phyloP scores from a whole-genome alignment of 2,113 vertebrate genomes.

The Mus pahari region DNA sequence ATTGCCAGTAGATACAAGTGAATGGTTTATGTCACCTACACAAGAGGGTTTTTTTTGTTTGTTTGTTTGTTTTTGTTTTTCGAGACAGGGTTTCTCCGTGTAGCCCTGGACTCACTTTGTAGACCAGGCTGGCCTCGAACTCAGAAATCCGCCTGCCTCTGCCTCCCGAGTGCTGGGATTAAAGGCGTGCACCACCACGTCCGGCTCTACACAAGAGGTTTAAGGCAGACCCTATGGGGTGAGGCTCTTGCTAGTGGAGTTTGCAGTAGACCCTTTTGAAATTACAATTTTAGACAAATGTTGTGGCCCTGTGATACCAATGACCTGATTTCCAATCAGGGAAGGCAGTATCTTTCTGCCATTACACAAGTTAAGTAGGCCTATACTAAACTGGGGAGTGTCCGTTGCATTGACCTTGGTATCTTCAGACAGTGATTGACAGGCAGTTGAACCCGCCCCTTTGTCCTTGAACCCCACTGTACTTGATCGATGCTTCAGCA shows the following conservation, averaged over 20 bases:
- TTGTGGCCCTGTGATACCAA: neutral
- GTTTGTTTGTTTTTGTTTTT: too few species aligned
- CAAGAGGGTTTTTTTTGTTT: too few species aligned
- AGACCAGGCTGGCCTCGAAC: too few species aligned
- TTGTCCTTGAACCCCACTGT: neutral
- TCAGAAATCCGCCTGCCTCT: too few species aligned
- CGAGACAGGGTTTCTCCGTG: too few species aligned
- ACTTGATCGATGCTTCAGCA: slow-evolving; percentile 37
- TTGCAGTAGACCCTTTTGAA: slow-evolving; percentile 20
- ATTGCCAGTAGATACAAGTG: slow-evolving; percentile 17
- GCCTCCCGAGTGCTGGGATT: too few species aligned
- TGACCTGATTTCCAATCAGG: slow-evolving; percentile 59
- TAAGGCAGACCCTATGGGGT: neutral
- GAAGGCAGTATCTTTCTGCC: slow-evolving; percentile 3
- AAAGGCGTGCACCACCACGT: too few species aligned
- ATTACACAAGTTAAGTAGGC: neutral
- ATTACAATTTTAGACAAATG: slow-evolving; percentile 52
- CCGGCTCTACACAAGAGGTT: neutral
- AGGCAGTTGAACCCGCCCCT: neutral
- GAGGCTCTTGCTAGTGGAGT: neutral
- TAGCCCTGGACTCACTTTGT: too few species aligned
- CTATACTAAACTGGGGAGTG: slow-evolving; percentile 15
- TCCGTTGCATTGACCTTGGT: slow-evolving; percentile 59
- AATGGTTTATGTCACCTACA: neutral
- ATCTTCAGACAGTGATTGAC: slow-evolving; percentile 15